Base-by-base conservation (phyloP, 2,888 invertebrate genomes). In the Spodoptera picta region DNA sequence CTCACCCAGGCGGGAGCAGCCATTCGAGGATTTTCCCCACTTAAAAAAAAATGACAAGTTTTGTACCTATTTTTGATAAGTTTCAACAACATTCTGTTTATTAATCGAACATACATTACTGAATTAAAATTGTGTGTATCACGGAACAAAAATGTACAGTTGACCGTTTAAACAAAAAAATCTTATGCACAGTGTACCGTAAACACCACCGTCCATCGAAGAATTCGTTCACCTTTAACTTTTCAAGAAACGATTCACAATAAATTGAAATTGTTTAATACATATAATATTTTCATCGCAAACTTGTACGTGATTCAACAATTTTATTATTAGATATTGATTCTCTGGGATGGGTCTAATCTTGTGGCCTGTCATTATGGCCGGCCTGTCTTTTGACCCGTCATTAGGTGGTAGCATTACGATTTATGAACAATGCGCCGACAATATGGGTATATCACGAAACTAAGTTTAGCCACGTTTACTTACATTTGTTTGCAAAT, bases 331-430 rank as follows among this genome's bases (percentile, higher is more conserved):
- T 27, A 27, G 86, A 75, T 85, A 83, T 91, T 86, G 91, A 85
- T 89, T 89, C 86, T 82, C 80, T 62, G 66, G 83, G 81, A 80
- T 80, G 80, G 82, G 83, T 81, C 81, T 85, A 83, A 84, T 88
- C 83, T 82, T 79, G 73, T 80, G 84, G 86, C 86, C 90, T 92
- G 88, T 93, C 86, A 93, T 93, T 93, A 93, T 83, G 74, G 74
- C 77, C 65, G 84, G 90, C 90, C 90, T 91, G 90, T 90, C 90
- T 91, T 89, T 89, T 93, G 93, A 93, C 91, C 91, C 78, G 79
- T 76, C 83, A 87, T 90, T 86, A 82, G 73, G 65, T 51, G 64
- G 81, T 73, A 81, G 81, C 81, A 69, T 82, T 74, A 60, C 69
- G 77, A 83, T 67, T 82, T 74, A 60, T 69, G 77, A 83, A 85